These are phyloP conservation scores for Darevskia mixta DNA, from an alignment of 2,797 vertebrate species.

Conservation along the genomic window DNA sequence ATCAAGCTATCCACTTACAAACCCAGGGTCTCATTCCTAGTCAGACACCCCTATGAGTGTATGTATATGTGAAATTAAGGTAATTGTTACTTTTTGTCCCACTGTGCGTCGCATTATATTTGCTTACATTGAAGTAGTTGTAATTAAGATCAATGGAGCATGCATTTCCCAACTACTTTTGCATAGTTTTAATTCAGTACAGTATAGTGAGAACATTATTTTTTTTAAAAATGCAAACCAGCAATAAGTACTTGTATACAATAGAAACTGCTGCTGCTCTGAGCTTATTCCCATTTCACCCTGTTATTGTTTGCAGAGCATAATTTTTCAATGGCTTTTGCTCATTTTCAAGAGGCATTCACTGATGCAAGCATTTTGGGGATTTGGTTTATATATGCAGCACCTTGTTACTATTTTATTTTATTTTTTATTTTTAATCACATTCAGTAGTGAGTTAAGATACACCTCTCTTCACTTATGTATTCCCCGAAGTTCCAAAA, in stretches of 20 bases:
- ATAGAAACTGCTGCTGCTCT: not conserved
- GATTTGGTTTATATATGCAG: not conserved
- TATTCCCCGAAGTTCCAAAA: not conserved
- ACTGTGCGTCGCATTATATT: too few species aligned
- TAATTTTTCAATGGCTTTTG: not conserved
- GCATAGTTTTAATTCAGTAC: not conserved
- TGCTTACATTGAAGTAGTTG: not conserved
- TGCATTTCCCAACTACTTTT: not conserved
- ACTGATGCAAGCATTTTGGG: not conserved
- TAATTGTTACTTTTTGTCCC: too few species aligned
- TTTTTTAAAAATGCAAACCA: not conserved
- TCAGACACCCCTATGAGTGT: too few species aligned
- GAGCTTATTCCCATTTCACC: not conserved
- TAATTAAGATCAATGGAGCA: not conserved
- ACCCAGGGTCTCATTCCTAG: too few species aligned
- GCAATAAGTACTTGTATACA: not conserved
- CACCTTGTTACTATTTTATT: not conserved
- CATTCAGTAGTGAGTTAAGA: not conserved
- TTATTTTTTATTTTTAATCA: not conserved
- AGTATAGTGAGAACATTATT: not conserved
- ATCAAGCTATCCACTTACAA: too few species aligned
- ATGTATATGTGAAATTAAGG: too few species aligned
- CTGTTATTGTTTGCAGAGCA: not conserved
- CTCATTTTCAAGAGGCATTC: not conserved
- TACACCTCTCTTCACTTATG: not conserved